Evolutionary conservation across 1,140 invertebrate genomes (phyloP).

Genomic region (Bilobella aurantiaca): DNA sequence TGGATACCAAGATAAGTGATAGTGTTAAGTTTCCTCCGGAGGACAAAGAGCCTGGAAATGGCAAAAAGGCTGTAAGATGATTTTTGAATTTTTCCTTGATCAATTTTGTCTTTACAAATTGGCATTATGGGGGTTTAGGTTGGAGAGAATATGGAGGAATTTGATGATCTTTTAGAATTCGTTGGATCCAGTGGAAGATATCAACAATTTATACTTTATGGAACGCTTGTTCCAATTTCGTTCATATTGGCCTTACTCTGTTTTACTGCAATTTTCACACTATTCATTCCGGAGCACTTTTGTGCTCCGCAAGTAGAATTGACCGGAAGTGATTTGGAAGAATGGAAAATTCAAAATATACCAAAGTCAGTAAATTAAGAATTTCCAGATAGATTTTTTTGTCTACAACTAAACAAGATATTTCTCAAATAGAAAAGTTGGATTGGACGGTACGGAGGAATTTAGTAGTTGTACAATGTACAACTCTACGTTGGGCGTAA

Average conservation of each 20-base stretch:
- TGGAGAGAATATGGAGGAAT: slow-evolving; percentile 11
- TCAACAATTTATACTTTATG: slow-evolving; percentile 21
- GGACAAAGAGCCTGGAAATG: background rate
- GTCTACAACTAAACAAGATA: background rate
- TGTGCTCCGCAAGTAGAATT: slow-evolving; percentile 7
- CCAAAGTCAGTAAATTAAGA: slow-evolving; percentile 9
- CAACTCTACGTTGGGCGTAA: background rate
- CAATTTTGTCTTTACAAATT: background rate
- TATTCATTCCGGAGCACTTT: slow-evolving; percentile 19
- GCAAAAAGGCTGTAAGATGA: background rate
- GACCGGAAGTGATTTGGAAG: background rate
- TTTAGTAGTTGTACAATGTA: slow-evolving; percentile 21
- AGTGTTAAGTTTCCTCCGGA: background rate
- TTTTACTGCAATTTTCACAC: slow-evolving; percentile 13
- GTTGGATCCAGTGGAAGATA: slow-evolving; percentile 16
- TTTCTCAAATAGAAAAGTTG: slow-evolving; percentile 11
- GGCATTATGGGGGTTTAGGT: background rate
- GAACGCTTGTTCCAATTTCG: slow-evolving; percentile 11
- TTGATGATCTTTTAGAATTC: slow-evolving; percentile 19
- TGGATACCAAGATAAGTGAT: background rate
- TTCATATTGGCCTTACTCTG: slow-evolving; percentile 15
- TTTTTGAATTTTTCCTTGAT: too few species aligned
- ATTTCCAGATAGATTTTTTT: background rate
- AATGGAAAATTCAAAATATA: slow-evolving; percentile 19
- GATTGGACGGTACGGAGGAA: slow-evolving; percentile 4